phyloP scores from a whole-genome alignment of 2,888 invertebrate species.

The Caenorhabditis afra region DNA sequence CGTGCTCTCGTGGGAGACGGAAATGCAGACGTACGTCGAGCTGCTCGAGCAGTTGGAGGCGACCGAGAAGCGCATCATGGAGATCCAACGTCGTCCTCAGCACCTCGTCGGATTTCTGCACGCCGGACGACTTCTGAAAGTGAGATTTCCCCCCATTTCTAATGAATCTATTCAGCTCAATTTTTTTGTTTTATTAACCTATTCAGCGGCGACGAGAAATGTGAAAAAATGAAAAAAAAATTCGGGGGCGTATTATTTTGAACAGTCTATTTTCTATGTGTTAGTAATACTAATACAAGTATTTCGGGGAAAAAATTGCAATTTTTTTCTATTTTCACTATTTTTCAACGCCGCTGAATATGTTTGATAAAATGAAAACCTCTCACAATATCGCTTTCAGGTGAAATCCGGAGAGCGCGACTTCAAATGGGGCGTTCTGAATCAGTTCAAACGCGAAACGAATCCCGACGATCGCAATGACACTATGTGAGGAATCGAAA shows the following conservation, averaged over 20 bases:
- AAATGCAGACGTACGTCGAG: slow-evolving; percentile 41
- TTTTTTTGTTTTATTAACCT: too few species aligned
- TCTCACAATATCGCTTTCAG: slow-evolving; percentile 63
- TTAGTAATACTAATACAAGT: too few species aligned
- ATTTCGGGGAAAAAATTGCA: too few species aligned
- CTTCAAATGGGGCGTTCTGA: slow-evolving; percentile 96
- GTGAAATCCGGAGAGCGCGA: slow-evolving; percentile 83
- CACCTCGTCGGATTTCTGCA: slow-evolving; percentile 94
- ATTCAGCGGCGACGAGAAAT: too few species aligned
- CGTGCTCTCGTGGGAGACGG: slow-evolving; percentile 48
- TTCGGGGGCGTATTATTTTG: slow-evolving; percentile 36
- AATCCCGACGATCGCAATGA: slow-evolving; percentile 82
- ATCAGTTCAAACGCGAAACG: slow-evolving; percentile 82
- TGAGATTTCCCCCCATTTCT: too few species aligned
- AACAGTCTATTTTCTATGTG: too few species aligned
- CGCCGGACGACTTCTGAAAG: slow-evolving; percentile 93
- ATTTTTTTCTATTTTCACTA: too few species aligned
- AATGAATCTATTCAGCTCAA: too few species aligned
- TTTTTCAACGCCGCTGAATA: too few species aligned
- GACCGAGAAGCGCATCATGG: slow-evolving; percentile 85
- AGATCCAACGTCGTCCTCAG: slow-evolving; percentile 89
- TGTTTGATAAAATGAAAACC: too few species aligned
- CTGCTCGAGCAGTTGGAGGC: slow-evolving; percentile 62
- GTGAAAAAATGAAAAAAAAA: too few species aligned
- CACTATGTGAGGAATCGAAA: slow-evolving; percentile 86